Conservation (phyloP, 35 echinoderm and acorn worm genomes). For the Apostichopus parvimensis region DNA sequence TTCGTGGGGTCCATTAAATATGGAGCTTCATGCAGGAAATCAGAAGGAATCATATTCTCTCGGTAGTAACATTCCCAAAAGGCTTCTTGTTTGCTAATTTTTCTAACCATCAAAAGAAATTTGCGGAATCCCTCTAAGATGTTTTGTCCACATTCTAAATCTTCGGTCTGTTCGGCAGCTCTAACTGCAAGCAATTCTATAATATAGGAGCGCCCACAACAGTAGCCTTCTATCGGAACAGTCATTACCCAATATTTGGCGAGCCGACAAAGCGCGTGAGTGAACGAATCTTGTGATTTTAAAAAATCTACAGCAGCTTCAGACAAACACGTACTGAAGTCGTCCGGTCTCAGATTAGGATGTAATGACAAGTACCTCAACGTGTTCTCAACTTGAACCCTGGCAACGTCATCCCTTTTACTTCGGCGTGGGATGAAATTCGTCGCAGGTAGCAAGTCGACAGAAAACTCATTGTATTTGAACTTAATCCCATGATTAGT, state of each 20-base stretch:
- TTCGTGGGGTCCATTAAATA: constrained; percentile 22
- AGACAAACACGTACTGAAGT: constrained; percentile 35
- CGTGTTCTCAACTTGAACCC: constrained; percentile 1
- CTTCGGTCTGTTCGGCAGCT: not conserved
- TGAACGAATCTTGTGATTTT: constrained; percentile 3
- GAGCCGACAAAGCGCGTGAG: constrained; percentile 16
- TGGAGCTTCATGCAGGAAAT: not conserved
- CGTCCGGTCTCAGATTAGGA: not conserved
- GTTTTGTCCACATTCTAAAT: not conserved
- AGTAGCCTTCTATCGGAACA: not conserved
- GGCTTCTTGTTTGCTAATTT: not conserved
- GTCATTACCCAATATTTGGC: constrained; percentile 38
- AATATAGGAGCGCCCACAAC: not conserved
- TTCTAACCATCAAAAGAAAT: not conserved
- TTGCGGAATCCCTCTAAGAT: not conserved
- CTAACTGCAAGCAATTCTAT: constrained; percentile 7
- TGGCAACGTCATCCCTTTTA: too few species aligned
- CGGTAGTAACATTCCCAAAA: not conserved
- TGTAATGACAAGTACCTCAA: not conserved
- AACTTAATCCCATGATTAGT: not conserved
- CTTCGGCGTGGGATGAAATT: not conserved
- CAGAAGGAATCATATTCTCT: not conserved
- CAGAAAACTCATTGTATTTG: not conserved
- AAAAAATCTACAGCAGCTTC: constrained; percentile 34
- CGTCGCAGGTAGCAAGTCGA: constrained; percentile 1